Percentiles rank a stretch among this genome's conserved stretches.
These are phyloP conservation scores for Nothocercus julius DNA, from an alignment of 2,113 vertebrate genomes.

Conservation along the genomic window DNA sequence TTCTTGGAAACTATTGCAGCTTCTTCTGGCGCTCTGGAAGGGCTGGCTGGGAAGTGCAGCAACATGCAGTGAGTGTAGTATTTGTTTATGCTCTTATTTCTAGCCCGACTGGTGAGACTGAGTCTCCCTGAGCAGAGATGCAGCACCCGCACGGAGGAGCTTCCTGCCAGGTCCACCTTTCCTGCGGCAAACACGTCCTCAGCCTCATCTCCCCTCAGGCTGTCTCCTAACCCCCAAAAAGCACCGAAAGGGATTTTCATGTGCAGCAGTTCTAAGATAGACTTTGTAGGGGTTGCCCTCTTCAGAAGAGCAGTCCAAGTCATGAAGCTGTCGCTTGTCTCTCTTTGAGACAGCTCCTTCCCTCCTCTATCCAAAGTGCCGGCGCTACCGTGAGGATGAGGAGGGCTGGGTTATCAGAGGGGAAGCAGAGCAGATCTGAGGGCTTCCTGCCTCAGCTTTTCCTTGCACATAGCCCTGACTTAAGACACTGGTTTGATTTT, in stretches of 20 bases:
- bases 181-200: not conserved
- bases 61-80: not conserved
- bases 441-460: not conserved
- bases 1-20: not conserved
- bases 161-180: rapidly evolving
- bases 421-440: not conserved
- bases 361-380: rapidly evolving
- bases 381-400: not conserved
- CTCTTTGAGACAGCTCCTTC: not conserved
- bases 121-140: not conserved
- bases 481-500: not conserved
- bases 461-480: not conserved
- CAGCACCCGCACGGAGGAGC: not conserved
- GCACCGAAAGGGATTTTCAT: not conserved
- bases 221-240: not conserved
- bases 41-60: not conserved
- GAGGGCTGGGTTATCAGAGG: not conserved
- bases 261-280: not conserved
- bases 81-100: not conserved
- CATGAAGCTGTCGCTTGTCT: rapidly evolving
- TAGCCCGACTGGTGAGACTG: not conserved
- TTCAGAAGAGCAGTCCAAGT: not conserved
- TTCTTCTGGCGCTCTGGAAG: not conserved
- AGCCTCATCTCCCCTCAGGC: not conserved
- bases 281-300: not conserved